Percentiles rank a stretch among this genome's conserved stretches.
These are phyloP conservation scores for Catharus minimus DNA, from an alignment of 2,113 vertebrate genomes.

Conservation along the genomic window DNA sequence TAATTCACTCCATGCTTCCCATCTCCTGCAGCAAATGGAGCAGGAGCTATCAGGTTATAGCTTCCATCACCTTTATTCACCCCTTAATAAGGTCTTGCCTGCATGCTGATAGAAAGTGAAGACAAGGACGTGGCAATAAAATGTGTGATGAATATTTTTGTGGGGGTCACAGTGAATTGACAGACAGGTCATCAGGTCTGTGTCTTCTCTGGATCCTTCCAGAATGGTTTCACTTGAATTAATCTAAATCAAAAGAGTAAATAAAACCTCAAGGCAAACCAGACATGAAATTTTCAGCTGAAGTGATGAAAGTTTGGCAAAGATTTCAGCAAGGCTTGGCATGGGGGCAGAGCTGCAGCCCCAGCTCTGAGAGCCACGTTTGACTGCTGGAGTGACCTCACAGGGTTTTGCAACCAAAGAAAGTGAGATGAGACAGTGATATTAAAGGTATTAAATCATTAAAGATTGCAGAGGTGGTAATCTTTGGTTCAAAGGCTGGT, in stretches of 20 bases:
- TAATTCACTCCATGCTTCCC: neutral
- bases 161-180: neutral
- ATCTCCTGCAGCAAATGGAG: neutral
- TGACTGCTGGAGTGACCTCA: constrained; percentile 23
- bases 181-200: neutral
- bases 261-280: neutral
- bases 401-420: constrained; percentile 26
- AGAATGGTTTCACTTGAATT: neutral
- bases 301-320: neutral
- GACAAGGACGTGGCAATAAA: neutral
- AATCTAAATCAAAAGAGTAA: neutral
- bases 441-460: constrained; percentile 47
- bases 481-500: constrained; percentile 29
- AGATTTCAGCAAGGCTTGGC: neutral
- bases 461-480: constrained; percentile 7
- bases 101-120: neutral
- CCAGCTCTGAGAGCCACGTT: neutral
- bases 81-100: neutral
- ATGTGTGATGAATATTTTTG: neutral
- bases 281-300: neutral
- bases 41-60: neutral
- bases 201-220: neutral
- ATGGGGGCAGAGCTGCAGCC: neutral
- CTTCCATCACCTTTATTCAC: neutral
- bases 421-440: constrained; percentile 56